Base-by-base conservation (phyloP, 2,113 vertebrate genomes). In the Brienomyrus brachyistius region DNA sequence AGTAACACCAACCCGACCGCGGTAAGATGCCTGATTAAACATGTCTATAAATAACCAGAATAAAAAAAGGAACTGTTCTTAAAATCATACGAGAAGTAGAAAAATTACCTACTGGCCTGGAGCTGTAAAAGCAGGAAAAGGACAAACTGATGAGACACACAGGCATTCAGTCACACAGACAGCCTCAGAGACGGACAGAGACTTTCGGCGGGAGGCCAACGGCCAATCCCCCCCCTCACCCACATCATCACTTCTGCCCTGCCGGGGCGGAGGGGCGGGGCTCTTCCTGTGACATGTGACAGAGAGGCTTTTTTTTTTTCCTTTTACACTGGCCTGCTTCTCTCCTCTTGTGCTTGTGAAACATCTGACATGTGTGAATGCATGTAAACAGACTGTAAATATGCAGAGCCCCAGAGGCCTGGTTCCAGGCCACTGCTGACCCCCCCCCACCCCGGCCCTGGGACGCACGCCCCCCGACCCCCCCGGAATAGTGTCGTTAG, bases 1-100 rank as follows among this genome's bases (percentile, higher is more conserved):
- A 95, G 95, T 95, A 94, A 97, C 94, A 95, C 62, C n/a, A 11
- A 27, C 97, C 97, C 97, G 96, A 97, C 93, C 95, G 92, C 62
- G 88, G 94, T 94, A 94, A 97, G 97, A 97, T 97, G 94, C 94
- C 94, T 95, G 97, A 98, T 97, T 96, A 94, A 94, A 98, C 80
- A 47, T 48, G 98, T 97, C 97, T 98, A 99, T 98, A 99, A 98
- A 99, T 98, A 98, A 98, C 97, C 97, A 97, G 97, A 97, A 97
- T 98, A 96, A 21, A 56, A 93, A 94, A 96, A 95, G 94, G 97
- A 97, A 97, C 97, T 97, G 95, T 97, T 96, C 95, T 97, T 96
- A 97, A 97, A 97, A 97, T 97, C 98, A 97, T 97, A 97, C 97
- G 96, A 97, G 45, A 97, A 98, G 98, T 94, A 96, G 96, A 98